These are phyloP conservation scores for Agrochola lota DNA, from an alignment of 2,888 invertebrate genomes.

Conservation along the genomic window DNA sequence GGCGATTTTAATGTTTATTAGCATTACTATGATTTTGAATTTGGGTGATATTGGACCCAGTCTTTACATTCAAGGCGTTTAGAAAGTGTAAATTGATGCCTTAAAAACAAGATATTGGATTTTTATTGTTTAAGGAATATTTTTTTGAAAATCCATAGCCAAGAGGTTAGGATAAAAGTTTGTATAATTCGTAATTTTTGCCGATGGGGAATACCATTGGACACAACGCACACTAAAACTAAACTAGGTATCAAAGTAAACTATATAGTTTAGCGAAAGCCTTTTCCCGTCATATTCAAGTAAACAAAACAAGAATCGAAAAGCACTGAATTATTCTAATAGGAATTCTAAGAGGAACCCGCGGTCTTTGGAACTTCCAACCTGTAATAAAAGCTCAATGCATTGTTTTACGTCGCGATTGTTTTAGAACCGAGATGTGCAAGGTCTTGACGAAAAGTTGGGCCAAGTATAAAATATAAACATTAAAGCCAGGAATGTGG, in stretches of 20 bases:
- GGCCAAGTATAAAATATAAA: conserved; percentile 40
- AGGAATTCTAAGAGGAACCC: neutral
- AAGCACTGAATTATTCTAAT: neutral
- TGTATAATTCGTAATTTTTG: no score
- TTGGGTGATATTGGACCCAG: neutral
- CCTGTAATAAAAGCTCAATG: conserved; percentile 23
- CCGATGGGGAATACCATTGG: neutral
- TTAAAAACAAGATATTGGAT: neutral
- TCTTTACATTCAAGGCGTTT: neutral
- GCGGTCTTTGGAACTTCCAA: neutral
- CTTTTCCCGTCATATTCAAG: neutral
- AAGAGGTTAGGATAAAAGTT: neutral
- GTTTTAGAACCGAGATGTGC: conserved; percentile 9
- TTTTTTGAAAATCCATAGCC: no score
- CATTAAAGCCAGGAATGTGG: conserved; percentile 15
- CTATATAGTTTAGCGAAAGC: neutral
- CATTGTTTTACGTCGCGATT: conserved; percentile 17
- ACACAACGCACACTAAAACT: neutral
- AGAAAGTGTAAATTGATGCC: neutral
- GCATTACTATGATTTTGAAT: neutral
- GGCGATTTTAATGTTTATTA: no score
- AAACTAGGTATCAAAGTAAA: neutral
- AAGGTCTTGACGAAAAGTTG: conserved; percentile 7
- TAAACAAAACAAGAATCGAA: conserved; percentile 4
- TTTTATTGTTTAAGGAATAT: neutral